A percentile compares a stretch with the other conserved stretches of the same genome.
These are phyloP conservation scores for Penaeus vannamei DNA, from an alignment of 1,140 invertebrate species.

Conservation along the genomic window DNA sequence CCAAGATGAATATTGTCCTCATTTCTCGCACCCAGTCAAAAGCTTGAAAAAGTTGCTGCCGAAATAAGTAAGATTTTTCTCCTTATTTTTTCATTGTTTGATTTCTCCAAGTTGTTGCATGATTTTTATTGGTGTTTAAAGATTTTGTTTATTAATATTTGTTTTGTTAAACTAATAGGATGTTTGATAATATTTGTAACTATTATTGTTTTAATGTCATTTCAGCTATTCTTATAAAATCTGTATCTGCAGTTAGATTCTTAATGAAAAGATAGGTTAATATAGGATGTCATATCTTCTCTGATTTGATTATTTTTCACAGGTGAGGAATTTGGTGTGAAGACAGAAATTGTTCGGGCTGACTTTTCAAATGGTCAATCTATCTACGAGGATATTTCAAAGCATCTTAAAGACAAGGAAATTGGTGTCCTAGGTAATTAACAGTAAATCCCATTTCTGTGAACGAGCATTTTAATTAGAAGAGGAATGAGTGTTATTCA, in stretches of 20 bases:
- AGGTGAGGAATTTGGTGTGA: constrained; percentile 67
- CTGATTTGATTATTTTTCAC: neutral
- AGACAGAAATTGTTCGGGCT: constrained; percentile 71
- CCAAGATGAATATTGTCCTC: constrained; percentile 87
- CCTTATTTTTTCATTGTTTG: neutral
- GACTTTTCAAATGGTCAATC: constrained; percentile 71
- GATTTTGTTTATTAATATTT: no score
- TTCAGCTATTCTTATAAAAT: no score
- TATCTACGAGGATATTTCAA: constrained; percentile 64
- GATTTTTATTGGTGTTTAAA: neutral
- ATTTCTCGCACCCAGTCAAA: constrained; percentile 87
- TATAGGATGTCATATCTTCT: neutral
- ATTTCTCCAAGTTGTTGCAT: neutral
- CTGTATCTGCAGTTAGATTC: no score
- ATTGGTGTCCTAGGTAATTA: constrained; percentile 73
- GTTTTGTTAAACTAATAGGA: no score
- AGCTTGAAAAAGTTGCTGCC: constrained; percentile 76
- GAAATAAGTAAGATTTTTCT: constrained; percentile 58
- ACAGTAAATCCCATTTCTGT: neutral
- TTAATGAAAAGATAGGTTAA: no score
- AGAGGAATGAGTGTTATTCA: no score
- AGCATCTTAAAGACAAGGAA: constrained; percentile 70
- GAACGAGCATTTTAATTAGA: no score
- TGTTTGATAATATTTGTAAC: no score
- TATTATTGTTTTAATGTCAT: no score